A percentile compares a stretch with the other conserved stretches of the same genome.
Conservation (phyloP, 2,113 vertebrate species). For the Galeopterus variegatus region DNA sequence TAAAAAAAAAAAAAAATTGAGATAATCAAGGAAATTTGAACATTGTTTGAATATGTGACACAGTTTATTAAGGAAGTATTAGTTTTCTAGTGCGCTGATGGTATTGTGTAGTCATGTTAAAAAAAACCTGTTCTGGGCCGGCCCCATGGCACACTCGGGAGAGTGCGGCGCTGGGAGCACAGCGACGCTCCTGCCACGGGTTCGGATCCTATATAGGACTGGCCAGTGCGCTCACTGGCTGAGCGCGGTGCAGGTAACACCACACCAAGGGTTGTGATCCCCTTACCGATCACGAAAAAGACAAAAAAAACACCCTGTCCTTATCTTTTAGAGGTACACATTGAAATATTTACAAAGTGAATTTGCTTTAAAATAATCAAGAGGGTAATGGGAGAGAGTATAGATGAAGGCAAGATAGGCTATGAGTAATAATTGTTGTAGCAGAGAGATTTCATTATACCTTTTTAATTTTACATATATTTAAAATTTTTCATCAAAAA, state of each 20-base stretch:
- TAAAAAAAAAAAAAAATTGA: conserved; percentile 18
- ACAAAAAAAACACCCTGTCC: not conserved
- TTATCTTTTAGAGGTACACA: conserved; percentile 31
- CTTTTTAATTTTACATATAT: conserved; percentile 56
- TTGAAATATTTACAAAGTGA: conserved; percentile 43
- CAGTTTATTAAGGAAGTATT: conserved; percentile 14
- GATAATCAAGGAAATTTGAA: conserved; percentile 47
- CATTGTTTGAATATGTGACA: not conserved
- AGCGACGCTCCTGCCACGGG: too few species aligned
- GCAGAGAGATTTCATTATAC: not conserved
- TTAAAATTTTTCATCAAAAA: conserved; percentile 61
- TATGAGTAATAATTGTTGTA: conserved; percentile 1
- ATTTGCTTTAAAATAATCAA: conserved; percentile 64
- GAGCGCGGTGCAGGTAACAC: too few species aligned
- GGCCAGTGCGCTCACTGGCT: too few species aligned
- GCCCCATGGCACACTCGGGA: too few species aligned
- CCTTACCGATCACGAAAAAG: too few species aligned
- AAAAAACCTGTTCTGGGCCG: too few species aligned
- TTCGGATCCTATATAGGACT: too few species aligned
- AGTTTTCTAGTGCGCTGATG: not conserved
- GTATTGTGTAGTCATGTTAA: not conserved
- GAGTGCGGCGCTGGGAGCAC: too few species aligned
- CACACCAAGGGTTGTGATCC: too few species aligned
- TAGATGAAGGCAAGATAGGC: conserved; percentile 24
- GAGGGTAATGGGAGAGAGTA: not conserved